Percentiles rank a stretch among this genome's conserved stretches.
Conservation (phyloP, 1,140 invertebrate species). For the Platorchestia sp. region DNA sequence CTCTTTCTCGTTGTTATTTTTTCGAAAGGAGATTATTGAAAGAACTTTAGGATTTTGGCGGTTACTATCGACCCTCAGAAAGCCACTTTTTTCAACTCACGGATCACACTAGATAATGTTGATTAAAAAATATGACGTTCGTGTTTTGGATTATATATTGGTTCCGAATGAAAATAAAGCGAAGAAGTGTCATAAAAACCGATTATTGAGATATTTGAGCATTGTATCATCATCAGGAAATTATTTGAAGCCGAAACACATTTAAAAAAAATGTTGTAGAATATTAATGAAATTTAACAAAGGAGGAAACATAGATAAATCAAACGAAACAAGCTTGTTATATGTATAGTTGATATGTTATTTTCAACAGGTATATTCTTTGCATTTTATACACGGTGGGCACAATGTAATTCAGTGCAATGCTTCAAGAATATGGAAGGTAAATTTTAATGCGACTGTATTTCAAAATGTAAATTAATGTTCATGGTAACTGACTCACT, state of each 20-base stretch:
- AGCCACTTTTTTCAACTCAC: not conserved
- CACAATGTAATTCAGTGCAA: not conserved
- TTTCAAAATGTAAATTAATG: not conserved
- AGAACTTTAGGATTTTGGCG: not conserved
- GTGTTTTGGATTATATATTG: not conserved
- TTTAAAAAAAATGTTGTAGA: not conserved
- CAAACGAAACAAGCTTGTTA: not conserved
- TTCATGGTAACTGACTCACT: not conserved
- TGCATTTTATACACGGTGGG: not conserved
- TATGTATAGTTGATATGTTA: not conserved
- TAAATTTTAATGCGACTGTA: not conserved
- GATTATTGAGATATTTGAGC: not conserved
- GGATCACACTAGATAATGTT: not conserved
- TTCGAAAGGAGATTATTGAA: not conserved
- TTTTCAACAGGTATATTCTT: not conserved
- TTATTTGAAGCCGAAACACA: not conserved
- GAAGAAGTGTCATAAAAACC: not conserved
- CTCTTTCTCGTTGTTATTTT: not conserved
- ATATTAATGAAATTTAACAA: not conserved
- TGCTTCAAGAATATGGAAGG: not conserved
- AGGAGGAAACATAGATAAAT: not conserved
- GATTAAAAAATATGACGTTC: not conserved
- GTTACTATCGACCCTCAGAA: not conserved
- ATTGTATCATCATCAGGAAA: not conserved
- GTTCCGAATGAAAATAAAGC: not conserved